Percentiles rank a stretch among this genome's conserved stretches.
Conservation (phyloP, 2,888 invertebrate genomes). For the Ormyrus pomaceus region DNA sequence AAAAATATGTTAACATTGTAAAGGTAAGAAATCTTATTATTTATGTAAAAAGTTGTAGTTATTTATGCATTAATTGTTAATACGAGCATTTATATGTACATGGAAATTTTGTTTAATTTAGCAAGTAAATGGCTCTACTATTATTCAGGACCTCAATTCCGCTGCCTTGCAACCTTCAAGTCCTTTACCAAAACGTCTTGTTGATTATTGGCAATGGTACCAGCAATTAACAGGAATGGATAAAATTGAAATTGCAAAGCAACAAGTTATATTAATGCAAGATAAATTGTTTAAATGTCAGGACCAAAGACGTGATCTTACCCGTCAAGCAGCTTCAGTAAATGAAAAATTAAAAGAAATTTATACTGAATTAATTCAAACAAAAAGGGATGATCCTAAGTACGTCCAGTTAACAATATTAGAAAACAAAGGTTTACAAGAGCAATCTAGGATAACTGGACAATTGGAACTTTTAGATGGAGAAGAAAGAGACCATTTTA, state of each 20-base stretch:
- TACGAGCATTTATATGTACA: too few relatives aligned
- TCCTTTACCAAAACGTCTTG: constrained; percentile 66
- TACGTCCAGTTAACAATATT: constrained; percentile 71
- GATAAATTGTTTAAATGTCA: constrained; percentile 70
- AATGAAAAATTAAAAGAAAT: constrained; percentile 69
- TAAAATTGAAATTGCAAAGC: constrained; percentile 67
- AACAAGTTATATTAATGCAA: constrained; percentile 68
- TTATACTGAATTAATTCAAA: constrained; percentile 70
- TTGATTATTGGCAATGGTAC: constrained; percentile 72
- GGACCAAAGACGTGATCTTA: constrained; percentile 65
- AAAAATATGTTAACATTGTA: constrained; percentile 67
- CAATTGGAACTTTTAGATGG: constrained; percentile 67
- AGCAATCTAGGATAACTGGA: constrained; percentile 64
- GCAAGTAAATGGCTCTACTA: constrained; percentile 59
- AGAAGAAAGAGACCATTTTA: constrained; percentile 71
- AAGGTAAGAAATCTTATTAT: constrained; percentile 62
- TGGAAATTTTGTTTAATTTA: neutral
- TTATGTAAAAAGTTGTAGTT: too few relatives aligned
- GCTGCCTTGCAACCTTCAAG: constrained; percentile 60
- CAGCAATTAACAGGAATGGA: constrained; percentile 70
- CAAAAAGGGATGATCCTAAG: constrained; percentile 70
- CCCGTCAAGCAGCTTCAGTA: constrained; percentile 60
- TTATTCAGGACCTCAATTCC: constrained; percentile 66
- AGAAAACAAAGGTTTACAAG: constrained; percentile 71
- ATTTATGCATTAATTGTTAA: too few relatives aligned